Base-by-base conservation (phyloP, 2,113 vertebrate genomes). In the Chaetodon trifascialis region DNA sequence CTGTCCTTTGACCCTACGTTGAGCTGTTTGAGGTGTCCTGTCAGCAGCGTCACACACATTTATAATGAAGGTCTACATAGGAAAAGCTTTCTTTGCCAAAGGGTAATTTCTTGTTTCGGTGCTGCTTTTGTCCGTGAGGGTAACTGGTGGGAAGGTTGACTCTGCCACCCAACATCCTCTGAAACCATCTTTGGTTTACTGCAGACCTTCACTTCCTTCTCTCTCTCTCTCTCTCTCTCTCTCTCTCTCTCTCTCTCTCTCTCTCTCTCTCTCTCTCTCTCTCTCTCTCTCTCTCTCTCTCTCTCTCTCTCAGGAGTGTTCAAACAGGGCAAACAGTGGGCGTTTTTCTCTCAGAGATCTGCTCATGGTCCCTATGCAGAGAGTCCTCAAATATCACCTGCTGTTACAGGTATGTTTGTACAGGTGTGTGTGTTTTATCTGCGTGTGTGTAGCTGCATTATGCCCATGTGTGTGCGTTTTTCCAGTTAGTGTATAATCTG, bases 321-420 rank as follows among this genome's bases (percentile, higher is more conserved):
- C 97, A 23, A 97, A 97, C 74, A 90, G 97, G 79, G 97, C 97
- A 0, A 98, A 99, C 81, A 97, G 96, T 0, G 97, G 97, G 0
- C 94, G 97, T 23, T 98, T 98, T 91, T 95, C 96, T 56, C 93
- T 99, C 63, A 86, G 97, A 79, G 97, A 99, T 80, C 94, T 99
- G 23, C 95, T 99, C 36, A 97, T 99, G 97, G 97, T 99, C 3
- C 97, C 97, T 0, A 97, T 99, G 96, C 97, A 99, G 89, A 93
- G 97, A 12, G 97, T 98, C 11, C 95, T 99, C 15, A 98, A 99
- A 80, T 98, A 99, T 46, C 97, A 96, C 86, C 96, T 99, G n/a
- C 91, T 95, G 63, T 73, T 94, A 83, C 93, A 93, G 92, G 93
- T 91, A 63, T 36, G 80, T 84, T 23, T 66, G 62, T 19, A 11